These are phyloP conservation scores for Eristalinus sepulchralis DNA, from an alignment of 2,888 invertebrate species.

Conservation along the genomic window DNA sequence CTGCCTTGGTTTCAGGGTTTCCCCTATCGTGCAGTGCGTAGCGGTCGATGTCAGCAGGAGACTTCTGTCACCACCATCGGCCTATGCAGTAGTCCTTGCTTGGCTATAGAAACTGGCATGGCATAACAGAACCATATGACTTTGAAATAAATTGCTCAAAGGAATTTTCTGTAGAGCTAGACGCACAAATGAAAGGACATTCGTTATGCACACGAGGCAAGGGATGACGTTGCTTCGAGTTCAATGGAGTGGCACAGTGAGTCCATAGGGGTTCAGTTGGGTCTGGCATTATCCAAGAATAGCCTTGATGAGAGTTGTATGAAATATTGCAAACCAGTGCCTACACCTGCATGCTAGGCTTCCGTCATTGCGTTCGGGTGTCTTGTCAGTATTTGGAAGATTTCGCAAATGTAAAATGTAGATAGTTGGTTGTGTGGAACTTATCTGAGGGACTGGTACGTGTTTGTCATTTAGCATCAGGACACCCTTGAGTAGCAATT, in stretches of 20 bases:
- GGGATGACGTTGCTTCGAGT: not conserved
- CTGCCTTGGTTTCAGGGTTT: not conserved
- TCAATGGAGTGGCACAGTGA: not conserved
- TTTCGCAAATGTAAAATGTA: too few relatives aligned
- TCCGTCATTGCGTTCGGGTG: too few relatives aligned
- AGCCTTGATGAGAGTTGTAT: not conserved
- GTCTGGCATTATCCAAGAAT: not conserved
- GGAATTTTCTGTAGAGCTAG: not conserved
- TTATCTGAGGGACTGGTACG: too few relatives aligned
- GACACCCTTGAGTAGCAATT: too few relatives aligned
- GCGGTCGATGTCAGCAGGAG: not conserved
- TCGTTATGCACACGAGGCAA: not conserved
- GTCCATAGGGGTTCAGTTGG: not conserved
- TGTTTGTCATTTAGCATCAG: too few relatives aligned
- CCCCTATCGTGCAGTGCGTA: not conserved
- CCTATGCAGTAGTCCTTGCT: not conserved
- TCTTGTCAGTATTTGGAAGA: too few relatives aligned
- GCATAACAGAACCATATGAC: not conserved
- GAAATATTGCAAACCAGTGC: too few relatives aligned
- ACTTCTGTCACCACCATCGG: not conserved
- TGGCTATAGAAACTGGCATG: constrained; percentile 1
- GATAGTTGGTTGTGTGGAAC: too few relatives aligned
- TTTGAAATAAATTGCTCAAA: constrained; percentile 27
- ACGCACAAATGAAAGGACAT: not conserved
- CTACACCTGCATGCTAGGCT: too few relatives aligned